Conservation (phyloP, 2,888 invertebrate genomes). For the Hermaeophaga mercurialis region DNA sequence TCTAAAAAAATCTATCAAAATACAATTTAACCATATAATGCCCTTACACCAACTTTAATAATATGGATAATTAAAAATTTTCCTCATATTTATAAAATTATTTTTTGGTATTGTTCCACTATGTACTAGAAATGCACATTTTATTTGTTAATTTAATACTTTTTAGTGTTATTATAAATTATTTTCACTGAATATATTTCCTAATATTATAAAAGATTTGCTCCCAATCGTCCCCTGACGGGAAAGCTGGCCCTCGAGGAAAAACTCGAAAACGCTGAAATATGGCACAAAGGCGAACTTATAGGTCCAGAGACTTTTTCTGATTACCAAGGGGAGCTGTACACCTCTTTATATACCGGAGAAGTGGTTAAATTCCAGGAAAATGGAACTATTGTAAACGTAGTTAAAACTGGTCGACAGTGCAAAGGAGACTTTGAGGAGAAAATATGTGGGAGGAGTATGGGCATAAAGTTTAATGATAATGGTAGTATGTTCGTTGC, state of each 20-base stretch:
- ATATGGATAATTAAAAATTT: too few species aligned
- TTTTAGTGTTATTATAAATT: too few species aligned
- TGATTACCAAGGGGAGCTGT: constrained; percentile 75
- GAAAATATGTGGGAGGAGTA: constrained; percentile 85
- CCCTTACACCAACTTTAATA: too few species aligned
- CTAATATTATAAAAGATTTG: too few species aligned
- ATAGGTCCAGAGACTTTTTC: constrained; percentile 83
- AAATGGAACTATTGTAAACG: constrained; percentile 72
- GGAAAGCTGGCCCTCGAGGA: constrained; percentile 68
- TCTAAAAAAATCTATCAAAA: too few species aligned
- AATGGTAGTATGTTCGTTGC: constrained; percentile 72
- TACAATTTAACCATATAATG: too few species aligned
- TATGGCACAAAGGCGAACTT: constrained; percentile 71
- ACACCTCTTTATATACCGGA: constrained; percentile 79
- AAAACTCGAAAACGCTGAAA: constrained; percentile 70
- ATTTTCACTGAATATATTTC: too few species aligned
- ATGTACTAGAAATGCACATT: too few species aligned
- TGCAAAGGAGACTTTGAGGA: constrained; percentile 78
- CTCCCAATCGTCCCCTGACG: constrained; percentile 60
- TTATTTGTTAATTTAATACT: too few species aligned
- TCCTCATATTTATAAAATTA: too few species aligned
- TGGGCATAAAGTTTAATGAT: constrained; percentile 85
- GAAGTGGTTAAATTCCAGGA: constrained; percentile 76
- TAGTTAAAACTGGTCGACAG: constrained; percentile 76
- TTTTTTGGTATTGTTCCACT: too few species aligned